Conservation (phyloP, 2,797 vertebrate genomes). For the Chaenodraco wilsoni region DNA sequence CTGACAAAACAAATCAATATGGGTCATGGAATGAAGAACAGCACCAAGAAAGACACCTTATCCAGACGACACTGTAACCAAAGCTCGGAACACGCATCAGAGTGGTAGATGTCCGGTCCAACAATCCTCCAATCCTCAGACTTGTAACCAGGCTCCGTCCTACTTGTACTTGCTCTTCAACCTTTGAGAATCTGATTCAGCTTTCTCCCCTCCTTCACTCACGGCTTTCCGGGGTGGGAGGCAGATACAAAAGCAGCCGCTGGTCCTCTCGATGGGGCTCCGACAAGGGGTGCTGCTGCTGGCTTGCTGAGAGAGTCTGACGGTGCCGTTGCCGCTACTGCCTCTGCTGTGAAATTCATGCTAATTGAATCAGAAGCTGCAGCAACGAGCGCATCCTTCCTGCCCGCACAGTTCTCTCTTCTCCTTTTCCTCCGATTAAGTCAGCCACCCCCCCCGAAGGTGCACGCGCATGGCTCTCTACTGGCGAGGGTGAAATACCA, state of each 20-base stretch:
- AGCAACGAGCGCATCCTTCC: constrained; percentile 80
- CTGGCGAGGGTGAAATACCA: constrained; percentile 32
- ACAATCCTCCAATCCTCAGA: constrained; percentile 58
- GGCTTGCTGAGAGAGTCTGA: constrained; percentile 67
- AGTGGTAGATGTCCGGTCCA: constrained; percentile 56
- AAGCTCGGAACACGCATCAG: constrained; percentile 43
- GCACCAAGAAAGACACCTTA: constrained; percentile 50
- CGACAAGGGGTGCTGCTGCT: constrained; percentile 63
- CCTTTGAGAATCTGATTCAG: constrained; percentile 40
- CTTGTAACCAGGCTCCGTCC: constrained; percentile 56
- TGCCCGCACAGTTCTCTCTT: constrained; percentile 68
- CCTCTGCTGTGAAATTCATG: constrained; percentile 83
- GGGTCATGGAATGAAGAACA: constrained; percentile 50
- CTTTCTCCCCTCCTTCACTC: constrained; percentile 49
- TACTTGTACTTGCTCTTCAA: constrained; percentile 53
- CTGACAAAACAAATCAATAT: constrained; percentile 64
- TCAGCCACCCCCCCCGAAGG: constrained; percentile 35
- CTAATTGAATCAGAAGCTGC: constrained; percentile 84
- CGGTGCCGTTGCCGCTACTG: constrained; percentile 63
- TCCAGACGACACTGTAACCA: constrained; percentile 51
- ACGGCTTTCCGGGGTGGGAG: constrained; percentile 48
- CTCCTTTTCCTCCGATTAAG: constrained; percentile 66
- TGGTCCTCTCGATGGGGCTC: constrained; percentile 66
- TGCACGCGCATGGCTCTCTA: constrained; percentile 31
- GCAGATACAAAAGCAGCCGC: constrained; percentile 45